A percentile compares a stretch with the other conserved stretches of the same genome.
Conservation (phyloP, 2,797 vertebrate genomes). For the Microtus californicus region DNA sequence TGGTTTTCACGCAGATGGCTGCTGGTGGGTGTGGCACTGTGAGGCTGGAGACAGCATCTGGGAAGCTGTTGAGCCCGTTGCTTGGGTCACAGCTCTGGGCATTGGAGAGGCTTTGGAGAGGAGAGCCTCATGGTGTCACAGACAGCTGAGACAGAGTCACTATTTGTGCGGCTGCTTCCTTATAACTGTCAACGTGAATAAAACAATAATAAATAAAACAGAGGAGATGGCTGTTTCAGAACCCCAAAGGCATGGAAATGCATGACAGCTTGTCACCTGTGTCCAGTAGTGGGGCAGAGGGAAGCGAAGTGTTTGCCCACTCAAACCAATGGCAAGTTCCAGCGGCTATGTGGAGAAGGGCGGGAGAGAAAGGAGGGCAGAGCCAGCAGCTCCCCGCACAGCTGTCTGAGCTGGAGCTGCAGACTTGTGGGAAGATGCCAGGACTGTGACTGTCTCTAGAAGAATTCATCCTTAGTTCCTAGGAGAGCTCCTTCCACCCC, state of each 20-base stretch:
- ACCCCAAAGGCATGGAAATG: neutral
- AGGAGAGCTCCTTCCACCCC: no score
- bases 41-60: neutral
- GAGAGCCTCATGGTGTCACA: rapidly evolving
- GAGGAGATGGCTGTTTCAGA: neutral
- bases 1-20: neutral
- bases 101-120: neutral
- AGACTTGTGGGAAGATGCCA: rapidly evolving
- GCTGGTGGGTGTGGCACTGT: neutral
- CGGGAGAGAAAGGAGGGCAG: no score
- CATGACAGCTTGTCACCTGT: neutral
- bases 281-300: neutral
- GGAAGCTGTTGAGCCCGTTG: no score
- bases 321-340: neutral
- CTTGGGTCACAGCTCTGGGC: neutral
- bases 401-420: rapidly evolving
- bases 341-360: neutral
- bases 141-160: rapidly evolving
- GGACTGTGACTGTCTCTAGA: rapidly evolving
- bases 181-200: neutral
- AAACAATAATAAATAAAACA: neutral
- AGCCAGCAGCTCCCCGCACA: neutral
- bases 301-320: neutral
- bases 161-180: neutral
- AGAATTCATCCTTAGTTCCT: neutral